phyloP scores from a whole-genome alignment of 2,888 invertebrate genomes.

The Oscheius myriophilus region DNA sequence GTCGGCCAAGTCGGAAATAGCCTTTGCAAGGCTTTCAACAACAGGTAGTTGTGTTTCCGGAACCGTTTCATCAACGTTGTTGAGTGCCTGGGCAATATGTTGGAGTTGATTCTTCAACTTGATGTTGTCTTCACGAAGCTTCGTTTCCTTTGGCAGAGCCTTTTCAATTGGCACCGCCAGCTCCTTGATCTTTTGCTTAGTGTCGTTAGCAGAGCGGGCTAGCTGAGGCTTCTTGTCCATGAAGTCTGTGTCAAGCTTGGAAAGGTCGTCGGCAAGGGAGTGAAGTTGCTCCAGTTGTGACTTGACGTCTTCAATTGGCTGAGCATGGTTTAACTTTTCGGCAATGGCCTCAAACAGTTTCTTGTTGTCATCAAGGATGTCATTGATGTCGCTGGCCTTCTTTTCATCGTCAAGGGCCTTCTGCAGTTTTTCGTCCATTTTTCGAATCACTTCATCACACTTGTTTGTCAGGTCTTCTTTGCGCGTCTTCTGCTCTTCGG shows the following conservation, averaged over 20 bases:
- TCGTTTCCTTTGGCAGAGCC: conserved; percentile 17
- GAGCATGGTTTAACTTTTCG: conserved; percentile 30
- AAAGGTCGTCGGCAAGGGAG: conserved; percentile 28
- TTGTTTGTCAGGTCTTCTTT: conserved; percentile 33
- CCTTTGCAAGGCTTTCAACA: conserved; percentile 10
- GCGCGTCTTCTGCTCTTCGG: conserved; percentile 37
- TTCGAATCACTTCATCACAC: conserved; percentile 28
- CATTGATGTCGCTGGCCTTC: conserved; percentile 19
- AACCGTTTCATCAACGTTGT: conserved; percentile 3
- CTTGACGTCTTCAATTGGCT: conserved; percentile 33
- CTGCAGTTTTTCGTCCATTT: conserved; percentile 33
- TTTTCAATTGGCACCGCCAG: conserved; percentile 29
- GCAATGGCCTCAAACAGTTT: conserved; percentile 31
- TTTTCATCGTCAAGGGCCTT: conserved; percentile 38
- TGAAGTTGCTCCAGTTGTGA: conserved; percentile 33
- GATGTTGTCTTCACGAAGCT: conserved; percentile 27
- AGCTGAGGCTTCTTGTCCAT: conserved; percentile 36
- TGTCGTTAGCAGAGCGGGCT: conserved; percentile 19
- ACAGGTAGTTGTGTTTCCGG: conserved; percentile 25
- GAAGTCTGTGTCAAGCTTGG: conserved; percentile 18
- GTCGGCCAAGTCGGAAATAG: conserved; percentile 1
- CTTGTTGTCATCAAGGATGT: conserved; percentile 30
- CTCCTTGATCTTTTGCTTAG: conserved; percentile 26
- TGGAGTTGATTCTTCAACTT: conserved; percentile 21
- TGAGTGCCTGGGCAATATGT: conserved; percentile 12